A percentile compares a stretch with the other conserved stretches of the same genome.
phyloP scores from a whole-genome alignment of 2,797 vertebrate species.

The Channallabes apus region DNA sequence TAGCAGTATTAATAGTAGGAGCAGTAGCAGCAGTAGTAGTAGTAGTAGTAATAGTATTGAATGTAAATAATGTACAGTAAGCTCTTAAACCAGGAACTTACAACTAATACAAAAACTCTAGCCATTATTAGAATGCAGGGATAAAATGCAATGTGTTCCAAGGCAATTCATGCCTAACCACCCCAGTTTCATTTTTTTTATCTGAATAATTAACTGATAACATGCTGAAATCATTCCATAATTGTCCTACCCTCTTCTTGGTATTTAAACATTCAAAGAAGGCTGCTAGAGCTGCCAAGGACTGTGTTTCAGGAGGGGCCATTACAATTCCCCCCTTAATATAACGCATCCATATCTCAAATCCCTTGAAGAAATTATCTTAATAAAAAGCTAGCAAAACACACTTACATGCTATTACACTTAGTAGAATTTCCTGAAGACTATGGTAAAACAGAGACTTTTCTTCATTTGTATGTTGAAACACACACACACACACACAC shows the following conservation, averaged over 20 bases:
- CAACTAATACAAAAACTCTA: neutral
- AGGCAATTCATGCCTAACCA: neutral
- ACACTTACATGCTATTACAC: neutral
- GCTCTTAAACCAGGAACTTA: neutral
- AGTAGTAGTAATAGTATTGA: neutral
- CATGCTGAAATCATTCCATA: neutral
- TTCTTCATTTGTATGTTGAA: neutral
- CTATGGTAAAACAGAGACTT: neutral
- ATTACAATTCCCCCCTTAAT: neutral
- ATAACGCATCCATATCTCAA: neutral
- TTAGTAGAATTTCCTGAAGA: neutral
- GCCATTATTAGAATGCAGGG: neutral
- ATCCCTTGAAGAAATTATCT: neutral
- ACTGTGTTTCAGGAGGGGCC: neutral
- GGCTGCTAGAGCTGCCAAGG: neutral
- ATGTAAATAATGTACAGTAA: neutral
- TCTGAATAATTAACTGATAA: neutral
- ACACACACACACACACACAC: neutral
- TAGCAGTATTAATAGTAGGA: neutral
- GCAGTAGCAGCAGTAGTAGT: neutral
- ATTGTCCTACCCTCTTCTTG: neutral
- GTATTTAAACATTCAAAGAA: neutral
- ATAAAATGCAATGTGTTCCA: neutral
- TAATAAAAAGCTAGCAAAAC: neutral
- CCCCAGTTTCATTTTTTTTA: neutral